Base-by-base conservation (phyloP, 53 echinoderm and acorn worm genomes). In the Holothuria leucospilota region DNA sequence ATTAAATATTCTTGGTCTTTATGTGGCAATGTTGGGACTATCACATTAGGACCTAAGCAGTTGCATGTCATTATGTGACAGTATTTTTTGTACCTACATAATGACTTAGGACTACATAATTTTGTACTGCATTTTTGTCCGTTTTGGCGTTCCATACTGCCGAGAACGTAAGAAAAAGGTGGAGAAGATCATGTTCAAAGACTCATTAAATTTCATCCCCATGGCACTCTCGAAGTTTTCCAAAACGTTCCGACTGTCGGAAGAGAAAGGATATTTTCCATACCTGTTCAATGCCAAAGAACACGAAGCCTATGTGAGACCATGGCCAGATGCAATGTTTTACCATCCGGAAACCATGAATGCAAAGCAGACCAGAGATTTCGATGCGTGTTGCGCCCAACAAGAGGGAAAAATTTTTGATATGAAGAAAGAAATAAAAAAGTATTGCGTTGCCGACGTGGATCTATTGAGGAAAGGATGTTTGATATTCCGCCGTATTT, bases 171-270 rank as follows among this genome's bases (percentile, higher is more conserved):
- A 70, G 6, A 70, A 30, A 70, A 27, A 34, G 29, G 34, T 79
- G 3, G 49, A 59, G 20, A 64, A 69, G 2, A 79, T 86, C 13
- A 87, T 87, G 53, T 16, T 84, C 20, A 91, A 92, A 53, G 91
- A 91, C 59, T 94, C 89, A 1, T 51, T 89, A 3, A 92, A 84
- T 63, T 92, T 92, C 34, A 65, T 91, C 25, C 91, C 86, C 28
- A 91, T 94, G 91, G 85, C 89, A 18, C 84, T 89, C 2, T 67
- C 89, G 6, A 77, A 78, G 25, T 84, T 89, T 63, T 77, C 88
- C 30, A 63, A 63, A 26, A 83, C 85, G 2, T 88, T 91, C 40
- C 30, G 84, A 18, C 64, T 88, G 1, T 40, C 27, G 7, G 88
- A 91, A 30, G 23, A 82, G 84, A 77, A 73, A 42, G 87, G 87